Evolutionary conservation across 2,113 vertebrate species (phyloP), one percentile per base, ranked within the genome.

Genomic region (Forbesichthys papilliferus): DNA sequence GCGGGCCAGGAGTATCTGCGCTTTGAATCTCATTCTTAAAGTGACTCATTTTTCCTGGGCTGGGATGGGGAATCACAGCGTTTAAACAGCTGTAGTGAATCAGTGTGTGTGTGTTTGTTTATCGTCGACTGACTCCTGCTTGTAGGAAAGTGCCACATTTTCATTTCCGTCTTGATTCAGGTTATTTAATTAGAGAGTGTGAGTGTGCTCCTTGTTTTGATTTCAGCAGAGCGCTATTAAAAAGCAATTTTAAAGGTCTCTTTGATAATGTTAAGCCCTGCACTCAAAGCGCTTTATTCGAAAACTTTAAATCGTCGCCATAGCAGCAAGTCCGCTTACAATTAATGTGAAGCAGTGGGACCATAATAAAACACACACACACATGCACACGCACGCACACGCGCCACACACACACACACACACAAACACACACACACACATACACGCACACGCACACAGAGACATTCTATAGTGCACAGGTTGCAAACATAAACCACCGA

Each of bases 221-320:
- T 61, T 83, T 54, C 66, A 79, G 65, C 60, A 48, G 48, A 20
- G 5, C 73, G 59, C 78, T 77, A 67, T 81, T 82, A 77, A 68
- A 55, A 79, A 60, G 57, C 47, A 69, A 68, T 75, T 73, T 53
- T 73, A 78, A 68, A 71, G 27, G 58, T 20, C 55, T 27, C 59
- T 55, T 60, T 68, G 60, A 77, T n/a, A 64, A 73, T 4, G 57
- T 67, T 14, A 66, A 83, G 57, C 59, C 20, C 68, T 16, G 68
- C 48, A 8, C 75, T 78, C 56, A 64, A 81, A 80, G 77, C 77
- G 80, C 66, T 84, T 81, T 57, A 79, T 80, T 85, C 67, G 82
- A 58, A 82, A 69, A 33, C 68, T 71, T 42, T 42, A 42, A 42
- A 42, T 6, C 36, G 36, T 42, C 7, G 5, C 36, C 36, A 42